These are phyloP conservation scores for Acronicta psi DNA, from an alignment of 2,888 invertebrate genomes.

Conservation along the genomic window DNA sequence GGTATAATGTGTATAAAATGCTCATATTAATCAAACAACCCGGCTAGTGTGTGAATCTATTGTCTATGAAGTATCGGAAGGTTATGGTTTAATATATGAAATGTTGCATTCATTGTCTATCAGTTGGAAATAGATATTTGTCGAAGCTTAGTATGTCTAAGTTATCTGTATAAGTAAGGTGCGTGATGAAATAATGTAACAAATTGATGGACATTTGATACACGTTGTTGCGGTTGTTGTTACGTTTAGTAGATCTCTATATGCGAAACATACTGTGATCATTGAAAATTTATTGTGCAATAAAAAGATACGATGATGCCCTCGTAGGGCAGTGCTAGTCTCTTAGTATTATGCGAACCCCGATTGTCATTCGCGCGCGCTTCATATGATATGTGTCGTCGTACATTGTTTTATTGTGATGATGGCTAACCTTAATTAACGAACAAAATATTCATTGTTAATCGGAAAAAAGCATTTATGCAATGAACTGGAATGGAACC, in stretches of 20 bases:
- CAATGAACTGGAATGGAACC: slow-evolving; percentile 82
- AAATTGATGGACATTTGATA: slow-evolving; percentile 51
- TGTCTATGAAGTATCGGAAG: slow-evolving; percentile 46
- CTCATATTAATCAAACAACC: slow-evolving; percentile 57
- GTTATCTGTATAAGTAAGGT: slow-evolving; percentile 48
- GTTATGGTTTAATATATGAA: slow-evolving; percentile 33
- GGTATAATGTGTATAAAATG: slow-evolving; percentile 66
- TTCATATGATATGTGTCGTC: slow-evolving; percentile 73
- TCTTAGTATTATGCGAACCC: slow-evolving; percentile 63
- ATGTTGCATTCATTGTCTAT: slow-evolving; percentile 40
- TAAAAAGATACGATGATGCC: slow-evolving; percentile 67
- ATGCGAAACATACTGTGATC: slow-evolving; percentile 80
- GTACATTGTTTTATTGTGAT: slow-evolving; percentile 50
- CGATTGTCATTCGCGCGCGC: slow-evolving; percentile 43
- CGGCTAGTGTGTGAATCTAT: slow-evolving; percentile 49
- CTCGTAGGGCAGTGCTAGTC: slow-evolving; percentile 71
- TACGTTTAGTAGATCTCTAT: slow-evolving; percentile 74
- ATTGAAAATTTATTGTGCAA: slow-evolving; percentile 79
- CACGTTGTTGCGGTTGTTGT: slow-evolving; percentile 57
- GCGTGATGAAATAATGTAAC: slow-evolving; percentile 39
- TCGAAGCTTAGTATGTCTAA: slow-evolving; percentile 45
- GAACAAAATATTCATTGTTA: slow-evolving; percentile 70
- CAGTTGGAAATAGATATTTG: slow-evolving; percentile 42
- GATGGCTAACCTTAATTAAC: slow-evolving; percentile 55
- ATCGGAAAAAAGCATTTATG: slow-evolving; percentile 72